phyloP scores from a whole-genome alignment of 2,113 vertebrate species.

The Microcebus jonahi region DNA sequence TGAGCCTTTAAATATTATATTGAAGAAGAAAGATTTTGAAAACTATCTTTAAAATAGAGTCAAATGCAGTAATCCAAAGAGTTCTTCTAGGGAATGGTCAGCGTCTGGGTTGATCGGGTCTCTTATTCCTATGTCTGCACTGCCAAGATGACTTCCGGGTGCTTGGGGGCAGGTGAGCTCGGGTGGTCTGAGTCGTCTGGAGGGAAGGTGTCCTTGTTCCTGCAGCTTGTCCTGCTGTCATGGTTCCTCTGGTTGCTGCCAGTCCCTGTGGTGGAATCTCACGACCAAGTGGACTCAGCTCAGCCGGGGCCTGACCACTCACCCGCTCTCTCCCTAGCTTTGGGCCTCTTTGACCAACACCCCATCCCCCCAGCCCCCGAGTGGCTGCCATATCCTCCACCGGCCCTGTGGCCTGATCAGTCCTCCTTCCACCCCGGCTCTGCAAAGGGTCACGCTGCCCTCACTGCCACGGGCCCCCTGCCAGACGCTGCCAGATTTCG shows the following conservation, averaged over 20 bases:
- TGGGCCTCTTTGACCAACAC: background rate
- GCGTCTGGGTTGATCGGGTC: background rate
- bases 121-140: background rate
- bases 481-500: background rate
- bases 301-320: background rate
- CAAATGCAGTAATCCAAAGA: background rate
- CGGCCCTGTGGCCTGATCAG: background rate
- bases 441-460: background rate
- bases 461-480: background rate
- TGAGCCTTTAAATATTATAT: background rate
- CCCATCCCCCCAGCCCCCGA: rapidly evolving
- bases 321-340: background rate
- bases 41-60: background rate
- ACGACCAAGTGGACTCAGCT: background rate
- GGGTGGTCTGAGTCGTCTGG: background rate
- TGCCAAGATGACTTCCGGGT: background rate
- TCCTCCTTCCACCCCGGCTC: background rate
- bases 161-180: background rate
- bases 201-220: background rate
- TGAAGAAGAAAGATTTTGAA: background rate
- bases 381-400: background rate
- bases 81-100: background rate
- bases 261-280: background rate
- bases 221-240: background rate
- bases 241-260: background rate